Base-by-base conservation (phyloP, 2,797 vertebrate genomes). In the Salmo trutta region DNA sequence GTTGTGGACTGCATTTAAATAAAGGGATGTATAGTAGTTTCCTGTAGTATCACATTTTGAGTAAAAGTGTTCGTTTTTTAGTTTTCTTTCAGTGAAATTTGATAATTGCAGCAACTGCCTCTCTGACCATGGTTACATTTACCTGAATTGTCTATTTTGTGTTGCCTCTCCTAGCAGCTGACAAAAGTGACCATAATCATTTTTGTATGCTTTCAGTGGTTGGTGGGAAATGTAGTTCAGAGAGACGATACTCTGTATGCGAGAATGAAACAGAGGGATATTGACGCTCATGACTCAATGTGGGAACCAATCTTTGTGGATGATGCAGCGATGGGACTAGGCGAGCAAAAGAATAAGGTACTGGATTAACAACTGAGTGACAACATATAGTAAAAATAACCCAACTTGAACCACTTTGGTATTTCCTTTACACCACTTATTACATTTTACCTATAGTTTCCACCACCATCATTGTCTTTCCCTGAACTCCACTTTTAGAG, bases 251-350 rank as follows among this genome's bases (percentile, higher is more conserved):
- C 93, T 67, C 84, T 95, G 83, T 95, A 95, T 74, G 93, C 94
- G 74, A 91, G 94, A 88, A 95, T 95, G 94, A 95, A 94, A 83
- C 94, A 94, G 82, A 91, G 94, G 81, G 94, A 95, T 76, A 91
- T 95, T 5, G 94, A 95, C 36, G 93, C 90, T 24, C 93, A 94
- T 71, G 94, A 95, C 80, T 88, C 94, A 0, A 92, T 95, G 91
- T 95, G 94, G 94, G 94, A 95, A 69, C 94, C 94, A 0, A 95
- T 95, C 84, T 95, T 95, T 87, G 88, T 95, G 88, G 94, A 95
- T 64, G 94, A 95, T 27, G 91, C 92, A 67, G 90, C 91, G 12
- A 89, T 95, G 71, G 94, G 94, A 84, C 93, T 95, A 73, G 90
- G 93, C 0, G 94, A 95, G 77, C 93, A 93, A 79, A 95, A 93